phyloP scores from a whole-genome alignment of 2,888 invertebrate genomes.

The Germaria angustata region DNA sequence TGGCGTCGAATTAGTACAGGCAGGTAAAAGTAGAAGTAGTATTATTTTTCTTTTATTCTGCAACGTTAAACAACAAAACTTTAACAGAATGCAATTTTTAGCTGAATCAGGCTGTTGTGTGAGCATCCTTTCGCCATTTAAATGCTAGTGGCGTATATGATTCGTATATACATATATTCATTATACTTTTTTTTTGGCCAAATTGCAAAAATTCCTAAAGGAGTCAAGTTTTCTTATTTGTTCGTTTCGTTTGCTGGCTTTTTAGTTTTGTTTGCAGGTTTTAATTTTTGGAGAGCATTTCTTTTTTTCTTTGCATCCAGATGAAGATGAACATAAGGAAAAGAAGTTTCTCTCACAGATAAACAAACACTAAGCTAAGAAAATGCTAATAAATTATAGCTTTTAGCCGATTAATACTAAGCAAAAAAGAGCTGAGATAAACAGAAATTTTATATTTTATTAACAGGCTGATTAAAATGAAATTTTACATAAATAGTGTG shows the following conservation, averaged over 20 bases:
- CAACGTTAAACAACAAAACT: slow-evolving; percentile 50
- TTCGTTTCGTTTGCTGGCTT: slow-evolving; percentile 36
- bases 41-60: slow-evolving; percentile 8
- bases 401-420: slow-evolving; percentile 65
- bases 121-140: slow-evolving; percentile 24
- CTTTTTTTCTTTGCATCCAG: slow-evolving; percentile 9
- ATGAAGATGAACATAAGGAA: slow-evolving; percentile 59
- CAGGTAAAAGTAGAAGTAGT: slow-evolving; percentile 60
- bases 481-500: not conserved
- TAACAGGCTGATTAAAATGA: slow-evolving; percentile 31
- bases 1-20: slow-evolving; percentile 65
- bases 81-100: slow-evolving; percentile 23
- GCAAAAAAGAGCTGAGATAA: slow-evolving; percentile 59
- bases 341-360: slow-evolving; percentile 57
- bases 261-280: slow-evolving; percentile 35
- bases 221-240: slow-evolving; percentile 60
- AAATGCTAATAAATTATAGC: slow-evolving; percentile 66
- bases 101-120: slow-evolving; percentile 39
- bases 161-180: not conserved
- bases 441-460: slow-evolving; percentile 14
- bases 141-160: slow-evolving; percentile 5
- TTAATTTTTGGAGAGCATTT: not conserved
- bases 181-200: slow-evolving; percentile 57
- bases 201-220: slow-evolving; percentile 64
- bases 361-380: slow-evolving; percentile 66